phyloP scores from a whole-genome alignment of 2,113 vertebrate genomes.

The Oriolus oriolus region DNA sequence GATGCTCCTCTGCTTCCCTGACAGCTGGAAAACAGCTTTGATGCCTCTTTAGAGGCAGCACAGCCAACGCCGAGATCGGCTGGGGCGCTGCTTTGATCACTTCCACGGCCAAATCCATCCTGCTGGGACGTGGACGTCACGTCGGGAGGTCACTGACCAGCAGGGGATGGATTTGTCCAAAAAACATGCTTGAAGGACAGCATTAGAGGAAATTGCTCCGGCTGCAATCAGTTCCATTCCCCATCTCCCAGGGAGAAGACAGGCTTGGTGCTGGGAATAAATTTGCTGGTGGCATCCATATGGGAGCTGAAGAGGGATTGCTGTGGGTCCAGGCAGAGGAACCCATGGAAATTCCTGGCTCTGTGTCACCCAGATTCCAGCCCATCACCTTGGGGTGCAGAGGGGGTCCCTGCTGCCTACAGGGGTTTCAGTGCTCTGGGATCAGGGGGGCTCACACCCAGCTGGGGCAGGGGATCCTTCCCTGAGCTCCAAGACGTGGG shows the following conservation, averaged over 20 bases:
- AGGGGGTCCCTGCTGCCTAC: background rate
- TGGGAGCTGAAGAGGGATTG: background rate
- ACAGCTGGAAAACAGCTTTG: background rate
- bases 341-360: background rate
- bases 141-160: rapidly evolving
- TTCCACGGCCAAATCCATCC: background rate
- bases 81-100: background rate
- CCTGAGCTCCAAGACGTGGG: background rate
- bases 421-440: rapidly evolving
- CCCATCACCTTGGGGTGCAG: background rate
- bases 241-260: background rate
- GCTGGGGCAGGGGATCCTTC: rapidly evolving
- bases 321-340: background rate
- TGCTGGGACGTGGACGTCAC: background rate
- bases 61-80: background rate
- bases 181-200: background rate
- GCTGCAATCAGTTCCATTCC: background rate
- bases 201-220: background rate
- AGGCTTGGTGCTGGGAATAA: background rate
- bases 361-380: background rate
- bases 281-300: rapidly evolving
- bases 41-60: background rate
- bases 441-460: background rate
- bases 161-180: background rate
- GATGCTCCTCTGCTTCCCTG: background rate